Percentiles rank a stretch among this genome's conserved stretches.
Evolutionary conservation across 2,888 invertebrate genomes (phyloP).

Genomic region (Cosmorhoe ocellata): DNA sequence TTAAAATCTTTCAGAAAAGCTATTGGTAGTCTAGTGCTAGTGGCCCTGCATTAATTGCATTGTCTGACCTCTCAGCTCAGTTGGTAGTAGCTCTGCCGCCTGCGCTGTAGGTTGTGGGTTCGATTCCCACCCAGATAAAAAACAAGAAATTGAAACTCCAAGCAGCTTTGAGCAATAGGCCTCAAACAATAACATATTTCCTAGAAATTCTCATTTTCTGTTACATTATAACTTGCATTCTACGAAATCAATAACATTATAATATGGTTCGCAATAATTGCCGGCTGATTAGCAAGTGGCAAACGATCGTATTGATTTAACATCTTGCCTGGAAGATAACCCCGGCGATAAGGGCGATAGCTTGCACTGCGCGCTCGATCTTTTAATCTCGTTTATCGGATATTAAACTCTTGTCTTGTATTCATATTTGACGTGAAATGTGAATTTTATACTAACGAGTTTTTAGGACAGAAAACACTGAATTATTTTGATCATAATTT

Average conservation of each 20-base stretch:
- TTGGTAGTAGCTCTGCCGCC: no score
- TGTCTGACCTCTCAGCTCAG: no score
- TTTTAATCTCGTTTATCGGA: conserved; percentile 21
- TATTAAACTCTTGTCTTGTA: conserved; percentile 21
- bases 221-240: neutral
- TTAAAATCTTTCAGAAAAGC: no score
- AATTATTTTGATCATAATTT: no score
- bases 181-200: conserved; percentile 12
- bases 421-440: conserved; percentile 3
- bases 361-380: conserved; percentile 19
- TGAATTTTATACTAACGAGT: neutral
- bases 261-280: conserved; percentile 23
- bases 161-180: no score
- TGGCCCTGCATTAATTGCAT: no score
- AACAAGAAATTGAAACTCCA: no score
- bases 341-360: conserved; percentile 28
- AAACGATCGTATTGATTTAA: conserved; percentile 36
- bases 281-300: conserved; percentile 26
- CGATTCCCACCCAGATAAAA: no score
- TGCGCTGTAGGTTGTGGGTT: no score
- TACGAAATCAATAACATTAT: conserved; percentile 21
- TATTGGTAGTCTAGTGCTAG: no score
- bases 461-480: neutral
- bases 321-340: conserved; percentile 34
- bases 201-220: neutral